Evolutionary conservation across 2,797 vertebrate species (phyloP), one percentile per base, ranked within the genome.

Genomic region (Halcyon leucocephala): DNA sequence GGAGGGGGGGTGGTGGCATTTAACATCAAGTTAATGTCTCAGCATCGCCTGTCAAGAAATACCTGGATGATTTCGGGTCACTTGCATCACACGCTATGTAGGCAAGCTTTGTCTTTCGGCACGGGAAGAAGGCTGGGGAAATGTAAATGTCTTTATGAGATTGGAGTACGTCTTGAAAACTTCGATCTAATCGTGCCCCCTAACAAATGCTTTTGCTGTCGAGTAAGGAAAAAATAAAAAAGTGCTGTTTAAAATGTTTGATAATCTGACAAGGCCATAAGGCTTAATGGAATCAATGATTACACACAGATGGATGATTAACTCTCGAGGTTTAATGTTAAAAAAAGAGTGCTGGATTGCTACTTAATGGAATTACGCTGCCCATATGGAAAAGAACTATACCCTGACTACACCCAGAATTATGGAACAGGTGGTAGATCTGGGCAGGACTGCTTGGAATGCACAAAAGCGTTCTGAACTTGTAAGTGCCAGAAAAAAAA

Each of bases 201-300:
- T 94, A 97, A 97, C 96, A 98, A 97, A 97, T 96, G 97, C 95
- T 96, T 97, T 98, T 97, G 95, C 98, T 97, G 96, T 97, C 95
- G 97, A 97, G 96, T 70, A 94, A 96, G 62, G 83, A 90, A 94
- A 41, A 78, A 93, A 97, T 70, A 95, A 97, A 97, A 96, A 96
- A 97, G 95, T 89, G 93, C 97, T 97, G 97, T 96, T 97, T 97
- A 98, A 98, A 98, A 98, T 98, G 97, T 98, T 98, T 98, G 97
- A 98, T 98, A 98, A 98, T 98, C 98, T 98, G 98, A 98, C 98
- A 98, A 98, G 98, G 98, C 98, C 98, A 98, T 98, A 98, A 98
- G 98, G 98, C 98, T 98, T 98, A 98, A 98, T 98, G 98, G 97
- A 98, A 98, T 98, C 95, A 97, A 98, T 98, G 98, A 98, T 98